phyloP scores from a whole-genome alignment of 2,113 vertebrate species.

The Dasypus novemcinctus region DNA sequence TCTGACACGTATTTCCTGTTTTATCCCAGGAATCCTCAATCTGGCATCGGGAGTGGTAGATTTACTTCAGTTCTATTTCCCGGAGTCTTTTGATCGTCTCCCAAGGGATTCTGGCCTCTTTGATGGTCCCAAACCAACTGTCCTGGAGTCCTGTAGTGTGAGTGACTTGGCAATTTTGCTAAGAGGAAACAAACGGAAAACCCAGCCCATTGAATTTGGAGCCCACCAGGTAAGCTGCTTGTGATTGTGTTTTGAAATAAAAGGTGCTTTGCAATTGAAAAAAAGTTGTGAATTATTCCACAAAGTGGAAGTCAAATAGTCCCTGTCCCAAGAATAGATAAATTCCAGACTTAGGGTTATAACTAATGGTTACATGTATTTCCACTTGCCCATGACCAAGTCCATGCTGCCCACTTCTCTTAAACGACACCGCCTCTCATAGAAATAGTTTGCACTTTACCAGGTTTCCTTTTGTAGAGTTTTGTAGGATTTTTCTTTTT shows the following conservation, averaged over 20 bases:
- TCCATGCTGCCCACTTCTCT: not conserved
- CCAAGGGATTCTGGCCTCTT: slow-evolving; percentile 87
- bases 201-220: slow-evolving; percentile 90
- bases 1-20: not conserved
- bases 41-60: slow-evolving; percentile 88
- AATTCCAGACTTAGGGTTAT: not conserved
- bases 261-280: not conserved
- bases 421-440: not conserved
- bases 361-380: not conserved
- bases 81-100: slow-evolving; percentile 89
- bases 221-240: slow-evolving; percentile 86
- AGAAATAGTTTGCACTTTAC: not conserved
- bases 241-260: slow-evolving; percentile 12
- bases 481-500: not conserved
- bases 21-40: slow-evolving; percentile 83
- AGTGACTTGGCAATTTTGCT: slow-evolving; percentile 88
- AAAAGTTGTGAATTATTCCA: not conserved
- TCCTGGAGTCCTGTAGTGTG: slow-evolving; percentile 88
- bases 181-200: slow-evolving; percentile 89
- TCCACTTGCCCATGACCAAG: not conserved
- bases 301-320: not conserved
- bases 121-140: slow-evolving; percentile 85
- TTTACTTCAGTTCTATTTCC: slow-evolving; percentile 88
- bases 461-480: not conserved
- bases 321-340: not conserved